These are phyloP conservation scores for Dinothrombium tinctorium DNA, from an alignment of 1,140 invertebrate species.

Conservation along the genomic window DNA sequence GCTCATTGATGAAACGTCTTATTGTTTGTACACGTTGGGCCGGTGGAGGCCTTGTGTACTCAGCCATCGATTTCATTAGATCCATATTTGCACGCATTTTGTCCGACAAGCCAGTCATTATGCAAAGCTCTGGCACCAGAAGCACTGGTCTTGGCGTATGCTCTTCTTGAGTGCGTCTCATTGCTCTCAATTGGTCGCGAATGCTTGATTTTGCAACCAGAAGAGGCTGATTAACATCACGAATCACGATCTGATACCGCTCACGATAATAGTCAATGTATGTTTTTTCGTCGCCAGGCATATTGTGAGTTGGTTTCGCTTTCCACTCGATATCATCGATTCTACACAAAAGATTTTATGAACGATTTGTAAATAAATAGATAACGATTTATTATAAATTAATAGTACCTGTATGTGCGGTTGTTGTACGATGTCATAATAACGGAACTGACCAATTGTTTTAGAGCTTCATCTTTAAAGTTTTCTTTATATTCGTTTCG, in stretches of 20 bases:
- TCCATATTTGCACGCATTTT: constrained; percentile 13
- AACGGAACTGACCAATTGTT: constrained; percentile 16
- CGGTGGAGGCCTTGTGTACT: constrained; percentile 36
- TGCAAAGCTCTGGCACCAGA: constrained; percentile 21
- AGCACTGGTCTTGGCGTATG: constrained; percentile 5
- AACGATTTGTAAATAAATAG: too few species aligned
- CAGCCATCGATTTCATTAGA: constrained; percentile 32
- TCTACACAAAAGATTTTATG: too few species aligned
- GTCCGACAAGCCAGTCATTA: constrained; percentile 20
- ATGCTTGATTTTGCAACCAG: constrained; percentile 11
- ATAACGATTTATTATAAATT: too few species aligned
- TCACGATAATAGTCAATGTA: constrained; percentile 23
- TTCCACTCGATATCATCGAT: too few species aligned
- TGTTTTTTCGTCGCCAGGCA: too few species aligned
- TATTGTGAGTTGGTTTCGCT: too few species aligned
- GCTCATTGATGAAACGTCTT: constrained; percentile 15
- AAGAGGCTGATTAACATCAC: constrained; percentile 21
- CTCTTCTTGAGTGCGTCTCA: neutral
- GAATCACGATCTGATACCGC: constrained; percentile 20
- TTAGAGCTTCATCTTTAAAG: constrained; percentile 3
- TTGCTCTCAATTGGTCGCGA: constrained; percentile 3
- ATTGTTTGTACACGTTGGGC: constrained; percentile 5
- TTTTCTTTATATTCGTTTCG: neutral
- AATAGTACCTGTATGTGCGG: too few species aligned
- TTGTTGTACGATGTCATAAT: constrained; percentile 27